Conservation (phyloP, 2,888 invertebrate species). For the Drepana falcataria region DNA sequence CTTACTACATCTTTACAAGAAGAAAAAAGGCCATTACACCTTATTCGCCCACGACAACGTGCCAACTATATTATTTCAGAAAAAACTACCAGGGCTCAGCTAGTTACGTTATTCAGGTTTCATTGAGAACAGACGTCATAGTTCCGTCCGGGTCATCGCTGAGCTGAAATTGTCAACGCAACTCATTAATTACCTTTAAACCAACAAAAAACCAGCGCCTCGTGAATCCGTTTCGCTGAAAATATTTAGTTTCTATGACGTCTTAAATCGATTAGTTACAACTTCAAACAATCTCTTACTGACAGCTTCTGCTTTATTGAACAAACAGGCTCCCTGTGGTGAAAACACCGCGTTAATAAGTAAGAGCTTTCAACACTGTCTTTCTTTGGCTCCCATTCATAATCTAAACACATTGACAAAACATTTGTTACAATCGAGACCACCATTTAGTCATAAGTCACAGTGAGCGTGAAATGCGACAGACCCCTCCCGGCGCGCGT, state of each 20-base stretch:
- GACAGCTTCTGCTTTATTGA: constrained; percentile 48
- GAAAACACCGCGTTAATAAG: constrained; percentile 38
- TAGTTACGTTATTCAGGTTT: too few species aligned
- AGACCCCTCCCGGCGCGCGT: constrained; percentile 39
- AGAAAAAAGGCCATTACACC: too few species aligned
- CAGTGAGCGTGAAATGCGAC: constrained; percentile 38
- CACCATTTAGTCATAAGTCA: constrained; percentile 35
- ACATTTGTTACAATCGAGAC: constrained; percentile 22
- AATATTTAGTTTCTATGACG: constrained; percentile 11
- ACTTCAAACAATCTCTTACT: constrained; percentile 43
- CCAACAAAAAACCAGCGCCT: constrained; percentile 17
- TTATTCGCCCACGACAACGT: too few species aligned
- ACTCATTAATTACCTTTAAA: constrained; percentile 16
- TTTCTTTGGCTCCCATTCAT: constrained; percentile 21
- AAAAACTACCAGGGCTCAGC: too few species aligned
- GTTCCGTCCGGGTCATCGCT: constrained; percentile 5
- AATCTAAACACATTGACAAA: constrained; percentile 10
- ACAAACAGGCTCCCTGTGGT: constrained; percentile 30
- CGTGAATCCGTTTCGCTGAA: constrained; percentile 21
- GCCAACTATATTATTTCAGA: too few species aligned
- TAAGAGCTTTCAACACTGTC: constrained; percentile 48
- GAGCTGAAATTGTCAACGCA: not conserved
- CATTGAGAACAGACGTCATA: not conserved
- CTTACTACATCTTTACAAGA: too few species aligned
- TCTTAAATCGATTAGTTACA: constrained; percentile 38